phyloP scores from a whole-genome alignment of 2,797 vertebrate genomes.

The Siniperca obscura region DNA sequence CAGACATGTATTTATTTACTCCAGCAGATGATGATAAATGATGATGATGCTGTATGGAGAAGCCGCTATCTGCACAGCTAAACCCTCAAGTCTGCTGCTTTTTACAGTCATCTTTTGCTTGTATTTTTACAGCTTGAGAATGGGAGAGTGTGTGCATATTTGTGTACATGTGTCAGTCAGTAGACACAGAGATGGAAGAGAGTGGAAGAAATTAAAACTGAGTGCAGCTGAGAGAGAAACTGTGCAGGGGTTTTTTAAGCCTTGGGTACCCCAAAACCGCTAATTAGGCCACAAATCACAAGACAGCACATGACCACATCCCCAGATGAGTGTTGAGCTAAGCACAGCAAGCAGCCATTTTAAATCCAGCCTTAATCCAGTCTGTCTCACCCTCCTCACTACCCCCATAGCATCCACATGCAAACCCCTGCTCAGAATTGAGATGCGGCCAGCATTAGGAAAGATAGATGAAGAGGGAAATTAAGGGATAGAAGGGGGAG shows the following conservation, averaged over 20 bases:
- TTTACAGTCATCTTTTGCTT: constrained; percentile 61
- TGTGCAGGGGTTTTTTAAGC: constrained; percentile 32
- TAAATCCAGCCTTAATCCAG: constrained; percentile 77
- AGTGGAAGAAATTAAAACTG: constrained; percentile 33
- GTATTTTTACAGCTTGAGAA: constrained; percentile 53
- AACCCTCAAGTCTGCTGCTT: constrained; percentile 51
- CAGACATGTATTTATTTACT: constrained; percentile 63
- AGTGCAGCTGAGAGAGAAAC: constrained; percentile 22
- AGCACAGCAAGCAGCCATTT: constrained; percentile 76
- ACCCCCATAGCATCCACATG: constrained; percentile 54
- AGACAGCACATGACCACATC: constrained; percentile 69
- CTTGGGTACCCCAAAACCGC: constrained; percentile 60
- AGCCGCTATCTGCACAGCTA: constrained; percentile 41
- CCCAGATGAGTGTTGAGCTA: constrained; percentile 67
- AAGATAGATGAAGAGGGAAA: constrained; percentile 67
- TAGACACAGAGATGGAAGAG: constrained; percentile 7
- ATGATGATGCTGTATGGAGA: constrained; percentile 33
- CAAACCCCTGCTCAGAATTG: constrained; percentile 58
- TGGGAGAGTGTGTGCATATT: constrained; percentile 43
- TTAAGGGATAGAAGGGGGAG: constrained; percentile 52
- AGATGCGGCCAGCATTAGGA: constrained; percentile 65
- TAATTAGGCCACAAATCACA: constrained; percentile 78
- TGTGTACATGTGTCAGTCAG: constrained; percentile 38
- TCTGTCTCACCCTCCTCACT: constrained; percentile 54
- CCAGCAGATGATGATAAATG: constrained; percentile 55